These are phyloP conservation scores for Cebus imitator DNA, from an alignment of 2,113 vertebrate genomes.

Conservation along the genomic window DNA sequence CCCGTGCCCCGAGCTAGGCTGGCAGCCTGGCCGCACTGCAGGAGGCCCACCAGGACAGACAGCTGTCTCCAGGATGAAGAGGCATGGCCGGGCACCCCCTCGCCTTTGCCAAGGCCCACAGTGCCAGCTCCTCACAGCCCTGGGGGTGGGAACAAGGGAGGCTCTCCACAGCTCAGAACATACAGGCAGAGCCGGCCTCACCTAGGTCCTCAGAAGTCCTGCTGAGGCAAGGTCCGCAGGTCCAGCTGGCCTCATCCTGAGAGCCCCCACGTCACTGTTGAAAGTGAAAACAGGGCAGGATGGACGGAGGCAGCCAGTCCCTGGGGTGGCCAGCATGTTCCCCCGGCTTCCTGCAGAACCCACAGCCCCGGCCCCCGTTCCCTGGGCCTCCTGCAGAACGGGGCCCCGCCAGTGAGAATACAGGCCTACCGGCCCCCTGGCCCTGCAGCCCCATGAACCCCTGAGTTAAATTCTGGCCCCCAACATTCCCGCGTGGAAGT, in stretches of 20 bases:
- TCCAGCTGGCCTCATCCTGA: not conserved
- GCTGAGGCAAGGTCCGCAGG: accelerated
- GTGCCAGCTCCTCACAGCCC: not conserved
- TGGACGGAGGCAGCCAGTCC: accelerated
- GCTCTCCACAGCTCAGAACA: too few species aligned
- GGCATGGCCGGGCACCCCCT: not conserved
- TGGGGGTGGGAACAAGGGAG: too few species aligned
- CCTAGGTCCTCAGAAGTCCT: not conserved
- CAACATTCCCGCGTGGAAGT: accelerated
- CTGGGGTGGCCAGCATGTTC: accelerated
- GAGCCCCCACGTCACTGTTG: accelerated
- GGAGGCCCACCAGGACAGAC: not conserved
- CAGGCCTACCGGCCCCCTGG: not conserved
- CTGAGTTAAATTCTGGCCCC: not conserved
- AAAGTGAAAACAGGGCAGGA: accelerated
- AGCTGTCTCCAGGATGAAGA: not conserved
- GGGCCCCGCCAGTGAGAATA: accelerated
- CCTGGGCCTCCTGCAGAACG: not conserved
- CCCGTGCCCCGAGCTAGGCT: accelerated
- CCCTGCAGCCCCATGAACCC: accelerated
- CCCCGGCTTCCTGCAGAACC: not conserved
- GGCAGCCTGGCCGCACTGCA: too few species aligned
- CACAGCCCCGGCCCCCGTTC: accelerated
- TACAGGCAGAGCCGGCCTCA: not conserved
- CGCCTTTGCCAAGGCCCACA: too few species aligned